A percentile compares a stretch with the other conserved stretches of the same genome.
These are phyloP conservation scores for Drosophila atripex DNA, from an alignment of 2,888 invertebrate species.

Conservation along the genomic window DNA sequence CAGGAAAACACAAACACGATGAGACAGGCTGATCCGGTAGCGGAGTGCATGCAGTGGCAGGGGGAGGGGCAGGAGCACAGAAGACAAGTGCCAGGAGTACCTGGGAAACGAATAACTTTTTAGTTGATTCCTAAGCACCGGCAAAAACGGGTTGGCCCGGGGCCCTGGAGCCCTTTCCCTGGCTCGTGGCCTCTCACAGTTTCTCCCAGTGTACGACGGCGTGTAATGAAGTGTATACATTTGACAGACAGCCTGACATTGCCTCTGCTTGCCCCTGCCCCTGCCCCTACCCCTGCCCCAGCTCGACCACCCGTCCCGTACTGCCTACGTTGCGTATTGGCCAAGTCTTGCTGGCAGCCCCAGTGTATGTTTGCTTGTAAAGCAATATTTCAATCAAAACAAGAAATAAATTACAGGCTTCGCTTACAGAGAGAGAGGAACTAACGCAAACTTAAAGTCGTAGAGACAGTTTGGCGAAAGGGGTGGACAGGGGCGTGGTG, in stretches of 20 bases:
- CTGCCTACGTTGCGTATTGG: constrained; percentile 67
- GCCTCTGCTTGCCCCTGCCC: constrained; percentile 4
- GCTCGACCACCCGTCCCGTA: constrained; percentile 12
- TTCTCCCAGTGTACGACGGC: constrained; percentile 51
- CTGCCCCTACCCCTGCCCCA: background rate
- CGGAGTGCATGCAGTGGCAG: background rate
- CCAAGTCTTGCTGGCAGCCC: constrained; percentile 44
- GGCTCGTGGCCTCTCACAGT: background rate
- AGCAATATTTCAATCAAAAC: constrained; percentile 82
- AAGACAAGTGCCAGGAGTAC: constrained; percentile 46
- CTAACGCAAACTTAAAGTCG: constrained; percentile 64
- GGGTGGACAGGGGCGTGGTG: background rate
- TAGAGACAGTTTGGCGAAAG: constrained; percentile 35
- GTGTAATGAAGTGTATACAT: constrained; percentile 66
- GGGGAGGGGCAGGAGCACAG: background rate
- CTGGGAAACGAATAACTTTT: constrained; percentile 60
- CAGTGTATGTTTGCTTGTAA: constrained; percentile 72
- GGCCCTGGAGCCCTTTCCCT: too few species aligned
- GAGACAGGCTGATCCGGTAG: constrained; percentile 21
- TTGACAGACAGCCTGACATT: constrained; percentile 66
- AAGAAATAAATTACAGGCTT: constrained; percentile 76
- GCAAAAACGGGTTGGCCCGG: constrained; percentile 3
- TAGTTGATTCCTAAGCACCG: constrained; percentile 27
- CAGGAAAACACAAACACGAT: constrained; percentile 41
- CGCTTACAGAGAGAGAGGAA: constrained; percentile 62